A percentile compares a stretch with the other conserved stretches of the same genome.
Evolutionary conservation across 2,888 invertebrate species (phyloP).

Genomic region (Xylota segnis): DNA sequence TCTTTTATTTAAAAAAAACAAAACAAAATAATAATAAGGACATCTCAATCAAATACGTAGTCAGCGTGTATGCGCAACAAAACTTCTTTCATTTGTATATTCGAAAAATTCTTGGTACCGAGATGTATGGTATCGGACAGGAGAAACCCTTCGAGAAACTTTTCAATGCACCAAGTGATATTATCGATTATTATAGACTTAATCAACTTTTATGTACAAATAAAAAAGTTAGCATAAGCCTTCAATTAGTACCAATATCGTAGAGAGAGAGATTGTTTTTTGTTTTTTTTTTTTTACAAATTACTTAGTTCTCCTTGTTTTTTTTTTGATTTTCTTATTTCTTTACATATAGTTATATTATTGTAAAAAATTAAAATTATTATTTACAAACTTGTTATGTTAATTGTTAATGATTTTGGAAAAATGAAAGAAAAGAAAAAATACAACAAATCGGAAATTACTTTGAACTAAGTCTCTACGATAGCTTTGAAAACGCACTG

Average conservation of each 20-base stretch:
- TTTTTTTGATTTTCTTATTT: neutral
- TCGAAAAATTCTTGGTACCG: conserved; percentile 80
- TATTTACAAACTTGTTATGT: conserved; percentile 72
- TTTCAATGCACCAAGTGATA: conserved; percentile 82
- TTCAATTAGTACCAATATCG: conserved; percentile 81
- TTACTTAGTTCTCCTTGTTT: neutral
- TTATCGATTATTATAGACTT: conserved; percentile 82
- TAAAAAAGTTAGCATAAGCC: conserved; percentile 80
- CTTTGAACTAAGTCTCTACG: conserved; percentile 89
- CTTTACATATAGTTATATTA: conserved; percentile 11
- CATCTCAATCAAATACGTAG: conserved; percentile 82
- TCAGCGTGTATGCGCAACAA: conserved; percentile 82
- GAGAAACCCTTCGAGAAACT: conserved; percentile 81
- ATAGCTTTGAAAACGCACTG: conserved; percentile 93
- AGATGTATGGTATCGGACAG: conserved; percentile 82
- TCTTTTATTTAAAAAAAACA: no score
- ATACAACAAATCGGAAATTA: conserved; percentile 22
- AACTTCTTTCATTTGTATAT: conserved; percentile 83
- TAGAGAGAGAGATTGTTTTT: conserved; percentile 27
- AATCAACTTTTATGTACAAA: conserved; percentile 83
- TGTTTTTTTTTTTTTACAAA: conserved; percentile 5
- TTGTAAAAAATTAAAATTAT: conserved; percentile 42
- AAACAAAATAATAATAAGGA: conserved; percentile 77
- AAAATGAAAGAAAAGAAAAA: neutral
- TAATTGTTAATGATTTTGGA: conserved; percentile 43